Base-by-base conservation (phyloP, 2,888 invertebrate species). In the Sphaeridia pumilis region DNA sequence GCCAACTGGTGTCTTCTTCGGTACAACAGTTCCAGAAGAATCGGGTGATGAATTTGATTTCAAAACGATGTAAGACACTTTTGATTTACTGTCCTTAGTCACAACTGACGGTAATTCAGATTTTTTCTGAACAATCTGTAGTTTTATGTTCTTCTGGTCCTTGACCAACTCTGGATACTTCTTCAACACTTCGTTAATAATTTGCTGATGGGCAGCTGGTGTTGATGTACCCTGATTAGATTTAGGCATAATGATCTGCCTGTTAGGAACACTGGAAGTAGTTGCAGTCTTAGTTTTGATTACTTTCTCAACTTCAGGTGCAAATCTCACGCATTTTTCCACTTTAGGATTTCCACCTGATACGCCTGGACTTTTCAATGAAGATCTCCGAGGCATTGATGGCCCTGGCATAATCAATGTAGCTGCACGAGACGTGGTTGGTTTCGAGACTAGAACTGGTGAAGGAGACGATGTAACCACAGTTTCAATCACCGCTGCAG, bases 121-220 rank as follows among this genome's bases (percentile, higher is more conserved):
- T 46, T 52, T 46, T 46, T 79, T 80, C 54, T 85, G 81, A 70
- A 87, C 77, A 58, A 89, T 87, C 72, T 87, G 88, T 17, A 89
- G 70, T 67, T 85, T 83, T 28, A 89, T 87, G 67, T 86, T 89
- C 69, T 87, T 87, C 67, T 85, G 87, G 65, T 83, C 83, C 69
- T 85, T 86, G 0, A 88, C 83, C 56, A 89, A 75, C 70, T 88
- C 84, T 1, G 89, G 88, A 74, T 87, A 88, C 69, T 87, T 88
- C 63, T 87, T 87, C 34, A 89, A 69, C 0, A 89, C 86, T 63
- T 87, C 87, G 56, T 85, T 81, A 52, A 89, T 87, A 48, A 89
- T 86, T 72, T 86, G 87, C 1, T 87, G 85, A 72, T 88, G 88
- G 69, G 83, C 82, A 34, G 68, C 38, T 36, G 51, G 26, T n/a